These are phyloP conservation scores for Sigmodon hispidus DNA, from an alignment of 2,113 vertebrate species.

Conservation along the genomic window DNA sequence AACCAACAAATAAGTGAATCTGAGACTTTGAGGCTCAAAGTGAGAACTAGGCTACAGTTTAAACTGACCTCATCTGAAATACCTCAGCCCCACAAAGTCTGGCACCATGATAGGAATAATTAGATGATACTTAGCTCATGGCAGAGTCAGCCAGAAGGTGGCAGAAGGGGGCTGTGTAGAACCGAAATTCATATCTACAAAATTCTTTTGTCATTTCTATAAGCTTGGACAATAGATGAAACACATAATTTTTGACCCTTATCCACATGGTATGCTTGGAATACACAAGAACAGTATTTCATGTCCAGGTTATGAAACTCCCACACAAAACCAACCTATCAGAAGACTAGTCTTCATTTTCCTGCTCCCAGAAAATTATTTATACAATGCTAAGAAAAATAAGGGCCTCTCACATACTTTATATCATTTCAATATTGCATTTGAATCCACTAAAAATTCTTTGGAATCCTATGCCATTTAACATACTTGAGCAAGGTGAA, in stretches of 20 bases:
- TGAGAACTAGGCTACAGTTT: neutral
- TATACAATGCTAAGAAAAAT: neutral
- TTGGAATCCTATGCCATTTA: neutral
- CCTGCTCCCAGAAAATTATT: neutral
- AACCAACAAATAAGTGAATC: neutral
- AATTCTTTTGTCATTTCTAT: conserved; percentile 21
- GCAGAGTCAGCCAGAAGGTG: conserved; percentile 68
- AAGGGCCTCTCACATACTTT: neutral
- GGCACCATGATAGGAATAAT: neutral
- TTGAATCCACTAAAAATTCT: conserved; percentile 12
- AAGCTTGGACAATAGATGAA: neutral
- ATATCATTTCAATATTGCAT: neutral
- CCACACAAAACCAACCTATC: neutral
- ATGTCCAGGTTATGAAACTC: conserved; percentile 23
- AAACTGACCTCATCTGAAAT: neutral
- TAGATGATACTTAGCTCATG: neutral
- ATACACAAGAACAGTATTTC: conserved; percentile 23
- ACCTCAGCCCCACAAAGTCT: neutral
- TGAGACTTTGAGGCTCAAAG: neutral
- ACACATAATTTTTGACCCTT: conserved; percentile 9
- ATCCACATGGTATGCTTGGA: neutral
- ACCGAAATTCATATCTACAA: conserved; percentile 25
- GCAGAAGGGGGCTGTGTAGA: conserved; percentile 59
- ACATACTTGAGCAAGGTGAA: neutral
- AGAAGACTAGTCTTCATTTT: conserved; percentile 11